Evolutionary conservation across 2,797 vertebrate species (phyloP).

Genomic region (Pachyuromys duprasi): DNA sequence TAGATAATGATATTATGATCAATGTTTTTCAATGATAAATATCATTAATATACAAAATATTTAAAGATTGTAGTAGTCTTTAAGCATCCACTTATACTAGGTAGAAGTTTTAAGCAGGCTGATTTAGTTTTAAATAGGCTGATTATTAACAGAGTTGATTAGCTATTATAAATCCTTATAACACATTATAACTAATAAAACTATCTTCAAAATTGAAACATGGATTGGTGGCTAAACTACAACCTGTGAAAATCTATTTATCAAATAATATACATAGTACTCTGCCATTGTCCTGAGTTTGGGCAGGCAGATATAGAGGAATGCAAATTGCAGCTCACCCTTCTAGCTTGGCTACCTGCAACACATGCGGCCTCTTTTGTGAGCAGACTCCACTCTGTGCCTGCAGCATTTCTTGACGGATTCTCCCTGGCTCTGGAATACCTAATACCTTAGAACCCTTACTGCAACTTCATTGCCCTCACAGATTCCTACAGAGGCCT

Average conservation of each 20-base stretch:
- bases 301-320: not conserved
- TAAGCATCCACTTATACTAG: not conserved
- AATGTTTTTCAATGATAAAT: not conserved
- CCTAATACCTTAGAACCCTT: too few relatives aligned
- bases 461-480: not conserved
- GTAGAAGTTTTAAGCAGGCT: not conserved
- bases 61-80: not conserved
- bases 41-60: not conserved
- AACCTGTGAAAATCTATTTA: not conserved
- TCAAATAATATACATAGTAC: not conserved
- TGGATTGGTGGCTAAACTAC: not conserved
- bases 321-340: not conserved
- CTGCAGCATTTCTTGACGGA: not conserved
- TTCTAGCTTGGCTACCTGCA: not conserved
- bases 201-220: not conserved
- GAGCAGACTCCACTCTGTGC: not conserved
- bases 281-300: not conserved
- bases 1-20: not conserved
- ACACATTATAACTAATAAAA: not conserved
- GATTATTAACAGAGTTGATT: not conserved
- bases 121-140: not conserved
- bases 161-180: not conserved
- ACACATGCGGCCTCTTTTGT: not conserved
- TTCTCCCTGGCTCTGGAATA: too few relatives aligned
- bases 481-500: not conserved